Evolutionary conservation across 1,140 invertebrate genomes (phyloP).

Genomic region (Macrostomum lignano): DNA sequence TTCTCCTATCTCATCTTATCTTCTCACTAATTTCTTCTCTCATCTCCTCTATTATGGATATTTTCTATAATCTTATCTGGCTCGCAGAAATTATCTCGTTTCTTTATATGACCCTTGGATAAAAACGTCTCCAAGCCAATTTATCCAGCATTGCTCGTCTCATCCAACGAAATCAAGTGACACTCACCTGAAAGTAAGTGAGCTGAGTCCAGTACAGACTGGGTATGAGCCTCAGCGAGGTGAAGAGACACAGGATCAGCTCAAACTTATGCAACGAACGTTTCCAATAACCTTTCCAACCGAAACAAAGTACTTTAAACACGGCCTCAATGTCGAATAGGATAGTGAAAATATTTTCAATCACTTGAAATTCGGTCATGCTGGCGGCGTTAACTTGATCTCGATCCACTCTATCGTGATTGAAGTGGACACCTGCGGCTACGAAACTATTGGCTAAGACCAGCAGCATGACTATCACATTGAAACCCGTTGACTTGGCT

Average conservation of each 20-base stretch:
- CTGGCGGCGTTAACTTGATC: too few species aligned
- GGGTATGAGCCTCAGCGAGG: conserved; percentile 69
- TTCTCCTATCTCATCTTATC: too few species aligned
- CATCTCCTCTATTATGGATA: too few species aligned
- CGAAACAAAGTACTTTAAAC: conserved; percentile 90
- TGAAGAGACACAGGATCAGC: conserved; percentile 65
- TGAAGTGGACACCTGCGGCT: conserved; percentile 77
- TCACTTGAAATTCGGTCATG: too few species aligned
- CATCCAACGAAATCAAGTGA: conserved; percentile 3
- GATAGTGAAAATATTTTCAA: too few species aligned
- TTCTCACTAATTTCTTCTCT: too few species aligned
- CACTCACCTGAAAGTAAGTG: conserved; percentile 67
- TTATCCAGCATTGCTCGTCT: conserved; percentile 3
- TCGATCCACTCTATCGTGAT: too few species aligned
- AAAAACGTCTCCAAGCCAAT: too few species aligned
- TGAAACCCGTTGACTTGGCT: conserved; percentile 51
- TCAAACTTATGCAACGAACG: conserved; percentile 96
- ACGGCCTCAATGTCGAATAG: conserved; percentile 73
- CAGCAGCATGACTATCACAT: conserved; percentile 65
- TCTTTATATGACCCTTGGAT: too few species aligned
- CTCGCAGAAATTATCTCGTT: too few species aligned
- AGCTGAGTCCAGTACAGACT: conserved; percentile 57
- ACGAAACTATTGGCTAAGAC: conserved; percentile 78
- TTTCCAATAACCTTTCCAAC: conserved; percentile 67
- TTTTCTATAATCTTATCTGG: too few species aligned